Conservation (phyloP, 2,888 invertebrate species). For the Cheilosia grossa region DNA sequence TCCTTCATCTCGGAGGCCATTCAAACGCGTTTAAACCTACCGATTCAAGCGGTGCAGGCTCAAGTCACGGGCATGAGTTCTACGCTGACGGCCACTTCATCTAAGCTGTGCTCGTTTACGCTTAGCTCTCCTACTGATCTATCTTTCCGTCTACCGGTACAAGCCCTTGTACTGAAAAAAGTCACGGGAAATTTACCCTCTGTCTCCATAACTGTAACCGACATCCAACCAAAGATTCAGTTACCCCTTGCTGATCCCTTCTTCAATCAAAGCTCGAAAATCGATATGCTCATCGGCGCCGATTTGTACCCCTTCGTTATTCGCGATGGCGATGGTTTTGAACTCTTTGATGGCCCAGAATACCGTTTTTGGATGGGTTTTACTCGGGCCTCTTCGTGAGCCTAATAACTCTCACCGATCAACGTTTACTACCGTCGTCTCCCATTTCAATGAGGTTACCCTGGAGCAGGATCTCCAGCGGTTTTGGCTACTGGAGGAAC, state of each 20-base stretch:
- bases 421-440: background rate
- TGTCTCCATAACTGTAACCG: no score
- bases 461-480: background rate
- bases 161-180: background rate
- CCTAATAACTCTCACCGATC: no score
- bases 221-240: background rate
- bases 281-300: background rate
- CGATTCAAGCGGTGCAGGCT: background rate
- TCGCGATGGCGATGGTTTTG: background rate
- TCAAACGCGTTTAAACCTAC: background rate
- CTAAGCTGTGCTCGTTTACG: slow-evolving; percentile 5
- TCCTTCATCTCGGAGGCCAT: background rate
- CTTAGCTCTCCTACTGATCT: background rate
- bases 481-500: background rate
- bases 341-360: no score
- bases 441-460: no score
- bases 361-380: background rate
- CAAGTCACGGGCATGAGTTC: background rate
- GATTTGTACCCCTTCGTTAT: background rate
- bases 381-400: background rate
- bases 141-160: background rate
- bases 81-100: background rate
- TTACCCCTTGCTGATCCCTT: background rate
- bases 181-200: background rate
- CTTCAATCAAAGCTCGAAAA: background rate